Percentiles rank a stretch among this genome's conserved stretches.
phyloP scores from a whole-genome alignment of 2,113 vertebrate genomes.

The Gracilinanus agilis region DNA sequence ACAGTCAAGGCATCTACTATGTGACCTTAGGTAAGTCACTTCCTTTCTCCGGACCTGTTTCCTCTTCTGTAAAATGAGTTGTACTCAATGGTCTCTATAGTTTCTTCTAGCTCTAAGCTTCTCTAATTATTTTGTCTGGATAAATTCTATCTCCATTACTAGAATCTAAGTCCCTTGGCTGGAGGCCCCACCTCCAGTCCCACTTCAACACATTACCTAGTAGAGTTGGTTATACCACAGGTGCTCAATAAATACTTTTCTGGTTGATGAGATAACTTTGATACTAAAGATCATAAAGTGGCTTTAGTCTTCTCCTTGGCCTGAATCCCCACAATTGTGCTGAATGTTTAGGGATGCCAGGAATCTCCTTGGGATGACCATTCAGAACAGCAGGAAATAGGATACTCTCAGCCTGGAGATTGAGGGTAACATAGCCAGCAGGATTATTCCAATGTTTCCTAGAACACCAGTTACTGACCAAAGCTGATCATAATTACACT shows the following conservation, averaged over 20 bases:
- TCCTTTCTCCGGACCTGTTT: constrained; percentile 1
- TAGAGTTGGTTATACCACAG: not conserved
- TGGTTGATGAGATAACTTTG: not conserved
- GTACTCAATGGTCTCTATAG: not conserved
- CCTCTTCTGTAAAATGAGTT: not conserved
- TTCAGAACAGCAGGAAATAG: not conserved
- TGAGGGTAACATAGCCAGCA: not conserved
- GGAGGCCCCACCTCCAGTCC: not conserved
- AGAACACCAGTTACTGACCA: not conserved
- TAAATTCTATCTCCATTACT: not conserved
- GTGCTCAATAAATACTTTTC: not conserved
- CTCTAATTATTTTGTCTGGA: not conserved
- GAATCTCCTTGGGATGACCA: not conserved
- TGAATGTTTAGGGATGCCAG: not conserved
- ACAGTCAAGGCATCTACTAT: not conserved
- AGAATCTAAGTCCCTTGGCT: not conserved
- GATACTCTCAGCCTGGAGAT: not conserved
- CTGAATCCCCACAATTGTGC: not conserved
- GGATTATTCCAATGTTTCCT: not conserved
- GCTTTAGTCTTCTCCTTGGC: not conserved
- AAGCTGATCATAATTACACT: not conserved
- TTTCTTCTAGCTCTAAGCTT: not conserved
- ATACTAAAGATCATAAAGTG: not conserved
- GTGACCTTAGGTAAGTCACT: not conserved
- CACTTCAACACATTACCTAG: not conserved